These are phyloP conservation scores for Anguilla megastoma DNA, from an alignment of 2,797 vertebrate species.

Conservation along the genomic window DNA sequence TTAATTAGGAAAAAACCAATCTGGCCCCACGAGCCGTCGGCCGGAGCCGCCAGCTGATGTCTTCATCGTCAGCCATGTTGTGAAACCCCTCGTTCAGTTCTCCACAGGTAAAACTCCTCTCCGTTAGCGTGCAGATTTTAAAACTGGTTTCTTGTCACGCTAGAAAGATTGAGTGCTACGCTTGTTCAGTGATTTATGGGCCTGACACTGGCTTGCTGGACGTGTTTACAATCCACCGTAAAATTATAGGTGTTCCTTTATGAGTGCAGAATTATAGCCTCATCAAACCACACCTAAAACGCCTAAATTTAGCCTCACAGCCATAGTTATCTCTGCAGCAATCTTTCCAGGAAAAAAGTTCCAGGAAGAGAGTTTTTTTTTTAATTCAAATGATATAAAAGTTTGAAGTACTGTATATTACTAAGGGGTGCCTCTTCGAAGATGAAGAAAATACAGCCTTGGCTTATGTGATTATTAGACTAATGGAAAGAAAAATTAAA, in stretches of 20 bases:
- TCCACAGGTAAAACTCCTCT: background rate
- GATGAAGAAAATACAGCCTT: background rate
- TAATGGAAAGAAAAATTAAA: background rate
- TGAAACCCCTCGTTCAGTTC: background rate
- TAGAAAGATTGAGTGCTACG: background rate
- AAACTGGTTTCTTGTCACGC: background rate
- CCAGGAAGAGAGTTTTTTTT: too few species aligned
- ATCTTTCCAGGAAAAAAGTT: background rate
- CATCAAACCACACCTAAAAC: background rate
- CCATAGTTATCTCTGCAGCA: background rate
- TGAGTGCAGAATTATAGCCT: background rate
- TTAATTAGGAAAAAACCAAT: slow-evolving; percentile 18
- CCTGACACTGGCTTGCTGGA: background rate
- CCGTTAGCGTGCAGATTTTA: background rate
- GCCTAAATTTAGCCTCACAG: background rate
- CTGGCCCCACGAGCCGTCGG: background rate
- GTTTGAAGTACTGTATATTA: background rate
- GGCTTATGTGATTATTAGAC: background rate
- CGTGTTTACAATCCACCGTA: background rate
- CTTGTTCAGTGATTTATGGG: background rate
- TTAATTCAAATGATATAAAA: background rate
- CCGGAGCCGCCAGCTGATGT: background rate
- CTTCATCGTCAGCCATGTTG: background rate
- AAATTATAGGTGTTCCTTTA: background rate
- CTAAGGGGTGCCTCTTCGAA: background rate